Conservation (phyloP, 2,888 invertebrate genomes). For the Baronia brevicornis region DNA sequence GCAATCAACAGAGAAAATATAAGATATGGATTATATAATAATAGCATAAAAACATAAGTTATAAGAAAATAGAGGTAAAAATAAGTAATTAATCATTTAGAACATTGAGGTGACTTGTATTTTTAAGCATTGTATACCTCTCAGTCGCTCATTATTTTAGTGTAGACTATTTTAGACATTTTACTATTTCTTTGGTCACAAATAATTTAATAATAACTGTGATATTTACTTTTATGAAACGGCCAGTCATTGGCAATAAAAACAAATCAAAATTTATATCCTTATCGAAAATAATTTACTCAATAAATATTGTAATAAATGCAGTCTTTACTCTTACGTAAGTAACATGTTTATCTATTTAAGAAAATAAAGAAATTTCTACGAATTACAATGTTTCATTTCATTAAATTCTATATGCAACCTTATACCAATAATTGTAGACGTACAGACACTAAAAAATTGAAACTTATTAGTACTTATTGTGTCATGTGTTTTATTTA, state of each 20-base stretch:
- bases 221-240: constrained; percentile 72
- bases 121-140: constrained; percentile 27
- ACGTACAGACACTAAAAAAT: not conserved
- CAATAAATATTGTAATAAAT: constrained; percentile 24
- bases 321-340: constrained; percentile 19
- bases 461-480: too few species aligned
- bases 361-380: constrained; percentile 30
- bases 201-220: constrained; percentile 72
- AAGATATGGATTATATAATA: constrained; percentile 22
- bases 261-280: constrained; percentile 45
- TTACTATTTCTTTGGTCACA: constrained; percentile 62
- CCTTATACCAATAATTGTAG: too few species aligned
- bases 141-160: constrained; percentile 39
- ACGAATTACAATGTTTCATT: constrained; percentile 16
- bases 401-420: not conserved
- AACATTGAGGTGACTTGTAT: constrained; percentile 28
- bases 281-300: constrained; percentile 23
- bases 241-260: constrained; percentile 64
- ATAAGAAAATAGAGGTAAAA: constrained; percentile 26
- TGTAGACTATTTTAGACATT: constrained; percentile 34
- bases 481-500: too few species aligned
- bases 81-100: constrained; percentile 20
- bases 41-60: constrained; percentile 21
- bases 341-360: constrained; percentile 18
- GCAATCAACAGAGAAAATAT: constrained; percentile 36